Percentiles rank a stretch among this genome's conserved stretches.
Conservation (phyloP, 2,113 vertebrate genomes). For the Oplegnathus fasciatus region DNA sequence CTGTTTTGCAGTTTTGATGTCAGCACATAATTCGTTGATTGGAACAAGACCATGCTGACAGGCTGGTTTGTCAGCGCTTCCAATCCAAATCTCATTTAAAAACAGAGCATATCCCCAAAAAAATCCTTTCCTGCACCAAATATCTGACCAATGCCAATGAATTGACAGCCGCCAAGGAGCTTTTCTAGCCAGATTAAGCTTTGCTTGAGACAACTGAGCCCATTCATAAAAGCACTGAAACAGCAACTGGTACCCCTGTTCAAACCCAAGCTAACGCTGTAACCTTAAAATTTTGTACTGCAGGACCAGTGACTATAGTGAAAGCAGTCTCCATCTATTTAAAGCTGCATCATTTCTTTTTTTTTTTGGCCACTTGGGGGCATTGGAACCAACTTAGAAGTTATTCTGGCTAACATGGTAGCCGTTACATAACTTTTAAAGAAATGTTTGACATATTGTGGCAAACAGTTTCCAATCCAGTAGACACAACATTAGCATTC, state of each 20-base stretch:
- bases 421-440: too few species aligned
- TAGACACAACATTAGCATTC: not conserved
- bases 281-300: too few species aligned
- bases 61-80: not conserved
- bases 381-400: not conserved
- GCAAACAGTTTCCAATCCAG: not conserved
- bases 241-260: not conserved
- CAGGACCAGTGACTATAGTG: not conserved
- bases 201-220: not conserved
- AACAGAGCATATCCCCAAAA: not conserved
- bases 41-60: not conserved
- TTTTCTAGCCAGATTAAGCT: not conserved
- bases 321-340: not conserved
- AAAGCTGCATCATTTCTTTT: not conserved
- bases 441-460: too few species aligned
- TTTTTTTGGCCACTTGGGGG: not conserved
- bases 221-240: not conserved
- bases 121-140: conserved; percentile 17
- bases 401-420: not conserved
- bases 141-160: not conserved
- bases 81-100: conserved; percentile 3
- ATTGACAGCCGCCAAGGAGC: not conserved
- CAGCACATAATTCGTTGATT: not conserved
- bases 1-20: conserved; percentile 1
- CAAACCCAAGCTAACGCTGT: not conserved